Conservation (phyloP, 2,113 vertebrate species). For the Coreoperca whiteheadi region DNA sequence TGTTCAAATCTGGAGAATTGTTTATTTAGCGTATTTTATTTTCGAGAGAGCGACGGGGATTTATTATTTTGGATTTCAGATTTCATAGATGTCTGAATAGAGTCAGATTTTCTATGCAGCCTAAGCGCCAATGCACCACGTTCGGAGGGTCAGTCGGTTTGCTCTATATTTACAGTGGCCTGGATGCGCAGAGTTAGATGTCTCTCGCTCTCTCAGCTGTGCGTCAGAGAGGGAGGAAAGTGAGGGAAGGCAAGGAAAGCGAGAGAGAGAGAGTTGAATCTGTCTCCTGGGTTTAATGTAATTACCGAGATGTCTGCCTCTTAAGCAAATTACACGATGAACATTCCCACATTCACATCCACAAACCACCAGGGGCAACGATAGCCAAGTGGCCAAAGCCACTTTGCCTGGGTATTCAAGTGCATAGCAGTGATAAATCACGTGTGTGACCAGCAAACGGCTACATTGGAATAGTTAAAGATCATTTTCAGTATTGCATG, state of each 20-base stretch:
- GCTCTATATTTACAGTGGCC: slow-evolving; percentile 58
- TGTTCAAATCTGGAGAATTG: not conserved
- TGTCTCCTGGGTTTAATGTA: slow-evolving; percentile 67
- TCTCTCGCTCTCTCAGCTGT: slow-evolving; percentile 26
- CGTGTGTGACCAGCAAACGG: not conserved
- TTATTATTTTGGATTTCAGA: not conserved
- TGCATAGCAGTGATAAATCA: slow-evolving; percentile 10
- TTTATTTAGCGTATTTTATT: not conserved
- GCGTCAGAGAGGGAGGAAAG: slow-evolving; percentile 41
- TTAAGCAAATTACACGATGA: slow-evolving; percentile 64
- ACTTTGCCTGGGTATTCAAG: not conserved
- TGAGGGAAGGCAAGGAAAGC: not conserved
- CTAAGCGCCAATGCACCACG: slow-evolving; percentile 56
- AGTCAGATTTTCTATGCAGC: slow-evolving; percentile 7
- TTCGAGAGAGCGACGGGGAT: not conserved
- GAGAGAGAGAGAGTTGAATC: slow-evolving; percentile 44
- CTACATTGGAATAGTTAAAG: not conserved
- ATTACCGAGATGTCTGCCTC: slow-evolving; percentile 66
- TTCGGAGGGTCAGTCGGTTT: slow-evolving; percentile 52
- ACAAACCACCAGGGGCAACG: slow-evolving; percentile 22
- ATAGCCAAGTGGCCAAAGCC: not conserved
- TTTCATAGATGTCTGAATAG: not conserved
- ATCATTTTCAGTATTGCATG: not conserved
- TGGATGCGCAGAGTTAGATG: slow-evolving; percentile 46
- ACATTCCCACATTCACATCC: slow-evolving; percentile 59